Evolutionary conservation across 2,113 vertebrate genomes (phyloP).

Genomic region (Cichladusa arquata): DNA sequence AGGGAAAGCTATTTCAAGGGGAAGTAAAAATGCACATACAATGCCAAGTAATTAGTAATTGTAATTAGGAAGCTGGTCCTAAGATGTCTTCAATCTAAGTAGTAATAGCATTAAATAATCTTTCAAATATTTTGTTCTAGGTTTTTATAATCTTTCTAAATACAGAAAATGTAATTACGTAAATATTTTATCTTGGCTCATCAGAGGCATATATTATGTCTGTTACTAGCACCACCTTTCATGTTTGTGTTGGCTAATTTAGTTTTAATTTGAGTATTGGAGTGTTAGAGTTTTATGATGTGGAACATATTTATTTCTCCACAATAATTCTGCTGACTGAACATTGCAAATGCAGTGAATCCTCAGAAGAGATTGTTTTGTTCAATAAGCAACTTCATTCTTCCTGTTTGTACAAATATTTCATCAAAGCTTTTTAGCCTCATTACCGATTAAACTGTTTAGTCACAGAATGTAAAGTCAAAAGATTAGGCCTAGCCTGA

Average conservation of each 20-base stretch:
- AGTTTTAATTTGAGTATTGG: background rate
- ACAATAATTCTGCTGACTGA: background rate
- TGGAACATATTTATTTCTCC: slow-evolving; percentile 3
- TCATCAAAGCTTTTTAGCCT: slow-evolving; percentile 17
- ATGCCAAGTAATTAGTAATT: slow-evolving; percentile 9
- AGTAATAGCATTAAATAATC: background rate
- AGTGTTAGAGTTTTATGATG: background rate
- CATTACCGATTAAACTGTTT: slow-evolving; percentile 1
- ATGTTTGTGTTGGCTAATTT: slow-evolving; percentile 7
- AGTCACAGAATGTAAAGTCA: background rate
- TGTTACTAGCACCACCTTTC: background rate
- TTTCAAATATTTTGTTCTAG: background rate
- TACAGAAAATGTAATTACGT: background rate
- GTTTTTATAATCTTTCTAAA: background rate
- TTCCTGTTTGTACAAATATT: slow-evolving; percentile 19
- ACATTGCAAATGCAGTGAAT: slow-evolving; percentile 8
- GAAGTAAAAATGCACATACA: background rate
- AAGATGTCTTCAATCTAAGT: background rate
- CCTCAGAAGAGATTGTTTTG: background rate
- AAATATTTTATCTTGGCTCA: background rate
- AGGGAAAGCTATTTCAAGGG: background rate
- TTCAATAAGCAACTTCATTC: slow-evolving; percentile 11
- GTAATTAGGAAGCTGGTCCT: background rate
- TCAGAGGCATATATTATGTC: background rate
- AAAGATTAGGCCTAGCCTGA: background rate